Conservation (phyloP, 2,888 invertebrate genomes). For the Spilosoma lubricipeda region DNA sequence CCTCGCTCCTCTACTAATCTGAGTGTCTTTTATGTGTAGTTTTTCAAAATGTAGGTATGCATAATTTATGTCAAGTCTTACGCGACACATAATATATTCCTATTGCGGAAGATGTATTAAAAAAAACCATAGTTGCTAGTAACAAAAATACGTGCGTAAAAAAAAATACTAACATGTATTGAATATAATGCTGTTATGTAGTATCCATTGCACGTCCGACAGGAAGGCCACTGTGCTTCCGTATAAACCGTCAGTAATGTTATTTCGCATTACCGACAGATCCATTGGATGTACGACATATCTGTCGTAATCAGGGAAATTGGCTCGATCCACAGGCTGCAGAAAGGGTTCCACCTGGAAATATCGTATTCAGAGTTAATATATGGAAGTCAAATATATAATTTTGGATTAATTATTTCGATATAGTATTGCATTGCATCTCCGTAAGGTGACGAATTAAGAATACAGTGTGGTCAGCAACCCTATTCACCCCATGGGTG, state of each 20-base stretch:
- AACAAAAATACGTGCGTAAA: not conserved
- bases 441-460: too few species aligned
- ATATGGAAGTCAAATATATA: not conserved
- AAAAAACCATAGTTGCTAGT: not conserved
- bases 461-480: too few species aligned
- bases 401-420: not conserved
- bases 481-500: too few species aligned
- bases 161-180: constrained; percentile 93
- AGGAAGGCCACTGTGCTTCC: constrained; percentile 96
- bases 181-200: constrained; percentile 96
- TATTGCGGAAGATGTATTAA: too few species aligned
- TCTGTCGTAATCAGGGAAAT: constrained; percentile 92
- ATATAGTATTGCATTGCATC: not conserved
- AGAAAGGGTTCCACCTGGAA: constrained; percentile 92
- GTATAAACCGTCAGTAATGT: constrained; percentile 91
- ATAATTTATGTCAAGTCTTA: too few species aligned
- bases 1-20: too few species aligned
- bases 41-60: too few species aligned
- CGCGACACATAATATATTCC: too few species aligned
- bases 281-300: constrained; percentile 96
- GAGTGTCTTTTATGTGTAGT: too few species aligned
- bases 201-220: constrained; percentile 96
- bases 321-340: constrained; percentile 89
- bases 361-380: not conserved
- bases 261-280: constrained; percentile 90